These are phyloP conservation scores for Xanthia togata DNA, from an alignment of 2,888 invertebrate species.

Conservation along the genomic window DNA sequence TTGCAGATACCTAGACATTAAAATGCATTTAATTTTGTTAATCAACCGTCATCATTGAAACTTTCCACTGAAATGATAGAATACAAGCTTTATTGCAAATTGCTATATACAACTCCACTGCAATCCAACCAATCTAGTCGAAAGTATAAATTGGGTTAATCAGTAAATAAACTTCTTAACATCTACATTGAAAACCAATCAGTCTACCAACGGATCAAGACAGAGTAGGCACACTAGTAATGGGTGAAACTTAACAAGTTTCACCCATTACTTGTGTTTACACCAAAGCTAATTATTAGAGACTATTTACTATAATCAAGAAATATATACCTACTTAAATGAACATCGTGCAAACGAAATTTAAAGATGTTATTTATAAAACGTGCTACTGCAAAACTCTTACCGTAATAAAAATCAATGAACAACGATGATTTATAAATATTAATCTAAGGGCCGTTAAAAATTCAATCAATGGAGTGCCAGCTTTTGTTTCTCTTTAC, in stretches of 20 bases:
- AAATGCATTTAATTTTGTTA: constrained; percentile 7
- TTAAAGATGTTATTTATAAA: constrained; percentile 56
- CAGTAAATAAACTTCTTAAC: constrained; percentile 16
- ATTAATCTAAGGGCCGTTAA: constrained; percentile 54
- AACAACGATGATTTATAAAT: constrained; percentile 47
- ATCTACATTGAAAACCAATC: constrained; percentile 47
- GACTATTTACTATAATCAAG: constrained; percentile 25
- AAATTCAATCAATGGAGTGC: constrained; percentile 73
- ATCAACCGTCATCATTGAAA: constrained; percentile 25
- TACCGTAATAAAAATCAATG: constrained; percentile 19
- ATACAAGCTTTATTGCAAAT: constrained; percentile 17
- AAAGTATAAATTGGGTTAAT: constrained; percentile 42
- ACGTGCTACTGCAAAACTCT: constrained; percentile 29
- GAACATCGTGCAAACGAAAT: constrained; percentile 42
- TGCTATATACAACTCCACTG: not conserved
- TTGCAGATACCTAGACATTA: not conserved
- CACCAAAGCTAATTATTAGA: constrained; percentile 46
- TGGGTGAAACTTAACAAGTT: constrained; percentile 50
- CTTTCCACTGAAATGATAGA: constrained; percentile 23
- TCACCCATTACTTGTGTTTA: constrained; percentile 33
- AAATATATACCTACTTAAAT: constrained; percentile 24
- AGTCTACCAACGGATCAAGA: constrained; percentile 38
- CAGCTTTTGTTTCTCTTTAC: constrained; percentile 67
- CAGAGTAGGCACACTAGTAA: constrained; percentile 21
- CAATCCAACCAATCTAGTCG: not conserved